Percentiles rank a stretch among this genome's conserved stretches.
phyloP scores from a whole-genome alignment of 2,888 invertebrate genomes.

The Calameuta filiformis region DNA sequence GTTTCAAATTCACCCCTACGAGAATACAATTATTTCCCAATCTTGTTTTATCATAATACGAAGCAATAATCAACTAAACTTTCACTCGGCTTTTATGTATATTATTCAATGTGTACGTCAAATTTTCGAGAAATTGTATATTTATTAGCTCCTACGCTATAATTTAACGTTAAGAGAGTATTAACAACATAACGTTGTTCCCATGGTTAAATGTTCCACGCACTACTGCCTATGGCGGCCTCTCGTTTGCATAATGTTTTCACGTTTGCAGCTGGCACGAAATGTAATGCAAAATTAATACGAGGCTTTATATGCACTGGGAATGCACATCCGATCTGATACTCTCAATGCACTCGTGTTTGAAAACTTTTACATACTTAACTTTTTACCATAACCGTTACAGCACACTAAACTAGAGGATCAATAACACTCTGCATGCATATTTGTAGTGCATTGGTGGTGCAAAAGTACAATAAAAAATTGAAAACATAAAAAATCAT shows the following conservation, averaged over 20 bases:
- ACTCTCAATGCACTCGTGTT: not conserved
- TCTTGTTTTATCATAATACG: not conserved
- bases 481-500: not conserved
- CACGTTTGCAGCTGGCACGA: not conserved
- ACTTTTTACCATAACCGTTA: not conserved
- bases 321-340: not conserved
- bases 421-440: not conserved
- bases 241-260: not conserved
- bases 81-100: not conserved
- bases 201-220: not conserved
- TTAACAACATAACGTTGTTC: not conserved
- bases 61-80: not conserved
- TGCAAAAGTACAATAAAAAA: not conserved
- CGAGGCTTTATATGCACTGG: not conserved
- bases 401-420: not conserved
- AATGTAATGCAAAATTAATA: not conserved
- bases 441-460: not conserved
- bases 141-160: not conserved
- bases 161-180: not conserved
- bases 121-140: not conserved
- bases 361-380: not conserved
- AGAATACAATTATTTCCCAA: not conserved
- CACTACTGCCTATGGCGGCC: not conserved
- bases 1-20: not conserved
- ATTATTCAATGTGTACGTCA: not conserved